Conservation (phyloP, 2,888 invertebrate species). For the Arrhopalites spinosus region DNA sequence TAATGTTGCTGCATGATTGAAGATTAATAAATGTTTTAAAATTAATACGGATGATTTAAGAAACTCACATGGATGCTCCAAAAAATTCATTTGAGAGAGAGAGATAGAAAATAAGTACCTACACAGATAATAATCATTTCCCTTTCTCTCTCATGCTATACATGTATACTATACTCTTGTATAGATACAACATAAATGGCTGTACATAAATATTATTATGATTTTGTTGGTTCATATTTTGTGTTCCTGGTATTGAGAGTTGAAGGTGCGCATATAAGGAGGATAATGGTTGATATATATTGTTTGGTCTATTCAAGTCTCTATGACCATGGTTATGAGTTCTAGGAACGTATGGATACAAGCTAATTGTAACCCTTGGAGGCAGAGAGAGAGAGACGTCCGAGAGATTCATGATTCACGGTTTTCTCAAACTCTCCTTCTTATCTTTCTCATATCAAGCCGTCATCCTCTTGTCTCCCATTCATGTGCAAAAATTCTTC, state of each 20-base stretch:
- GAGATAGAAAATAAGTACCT: background rate
- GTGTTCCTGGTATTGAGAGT: too few relatives aligned
- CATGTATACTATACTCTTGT: background rate
- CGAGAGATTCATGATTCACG: constrained; percentile 14
- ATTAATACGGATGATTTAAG: background rate
- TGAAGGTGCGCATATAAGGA: too few relatives aligned
- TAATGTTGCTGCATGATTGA: background rate
- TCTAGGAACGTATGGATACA: background rate
- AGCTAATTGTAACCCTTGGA: background rate
- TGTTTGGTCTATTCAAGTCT: background rate
- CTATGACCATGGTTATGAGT: background rate
- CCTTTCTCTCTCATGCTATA: background rate
- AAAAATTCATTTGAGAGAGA: background rate
- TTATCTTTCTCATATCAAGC: background rate
- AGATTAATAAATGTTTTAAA: constrained; percentile 5
- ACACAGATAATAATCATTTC: background rate
- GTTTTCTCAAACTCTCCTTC: constrained; percentile 8
- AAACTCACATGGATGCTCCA: background rate
- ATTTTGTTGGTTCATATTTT: too few relatives aligned
- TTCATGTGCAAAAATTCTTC: background rate
- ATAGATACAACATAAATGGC: too few relatives aligned
- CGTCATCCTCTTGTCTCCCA: background rate
- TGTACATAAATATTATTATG: too few relatives aligned
- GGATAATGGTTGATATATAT: background rate
- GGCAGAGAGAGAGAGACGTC: background rate